Evolutionary conservation across 2,113 vertebrate species (phyloP), one percentile per base, ranked within the genome.

Genomic region (Nerophis ophidion): DNA sequence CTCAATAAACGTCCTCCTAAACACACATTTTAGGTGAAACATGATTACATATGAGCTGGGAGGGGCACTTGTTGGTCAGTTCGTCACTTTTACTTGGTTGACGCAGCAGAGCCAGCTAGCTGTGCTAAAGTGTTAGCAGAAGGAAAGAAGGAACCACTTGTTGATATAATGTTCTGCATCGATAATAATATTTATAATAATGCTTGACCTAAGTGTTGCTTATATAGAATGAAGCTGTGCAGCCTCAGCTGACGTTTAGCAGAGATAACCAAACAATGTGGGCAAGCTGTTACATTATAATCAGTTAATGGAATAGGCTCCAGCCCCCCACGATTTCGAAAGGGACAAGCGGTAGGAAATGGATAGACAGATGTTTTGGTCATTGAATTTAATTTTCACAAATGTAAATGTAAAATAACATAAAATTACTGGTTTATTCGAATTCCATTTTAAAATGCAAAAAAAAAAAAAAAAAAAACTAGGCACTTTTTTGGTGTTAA

Each of bases 61-160:
- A 34, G n/a, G 38, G 19, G 3, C 4, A 7, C 1, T 13, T 5
- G 9, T 16, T 0, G 0, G 42, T 17, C 26, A 8, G 6, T 3
- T 63, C 63, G 42, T 11, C 5, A 17, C 46, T 6, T 7, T 66
- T 40, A 4, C 9, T 8, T 9, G 34, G 15, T 57, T 63, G 45
- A 63, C 49, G 60, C 74, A 76, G 64, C 67, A 15, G 42, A 53
- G 61, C 61, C 14, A 64, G 72, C 64, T 77, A 82, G 45, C 63
- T 49, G 46, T 4, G 63, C 46, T n/a, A 10, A 48, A 53, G 58
- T 15, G 58, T 52, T 81, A 69, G 70, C 79, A n/a, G 54, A 1
- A 57, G 17, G 49, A 53, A 7, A n/a, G 54, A 1, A 57, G 17
- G 49, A 53, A 7, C 68, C 79, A 82, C 79, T 76, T 82, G 82